These are phyloP conservation scores for Porphyrio hochstetteri DNA, from an alignment of 2,113 vertebrate species.

Conservation along the genomic window DNA sequence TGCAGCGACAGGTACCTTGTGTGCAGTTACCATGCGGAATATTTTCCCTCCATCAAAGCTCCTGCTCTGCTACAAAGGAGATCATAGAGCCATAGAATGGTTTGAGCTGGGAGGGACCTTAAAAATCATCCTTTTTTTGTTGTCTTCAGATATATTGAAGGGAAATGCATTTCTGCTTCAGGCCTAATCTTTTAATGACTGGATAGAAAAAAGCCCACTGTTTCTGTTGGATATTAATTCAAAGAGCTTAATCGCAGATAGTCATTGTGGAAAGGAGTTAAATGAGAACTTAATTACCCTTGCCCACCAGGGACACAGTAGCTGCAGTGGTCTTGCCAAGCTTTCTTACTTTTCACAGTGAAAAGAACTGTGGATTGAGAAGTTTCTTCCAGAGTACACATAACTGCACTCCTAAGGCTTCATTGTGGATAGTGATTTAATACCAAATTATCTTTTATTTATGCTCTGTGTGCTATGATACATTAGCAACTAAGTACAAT, in stretches of 20 bases:
- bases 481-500: neutral
- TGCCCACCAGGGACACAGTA: neutral
- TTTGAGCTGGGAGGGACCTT: too few species aligned
- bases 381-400: neutral
- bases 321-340: neutral
- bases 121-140: neutral
- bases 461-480: neutral
- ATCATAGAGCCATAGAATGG: too few species aligned
- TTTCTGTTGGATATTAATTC: neutral
- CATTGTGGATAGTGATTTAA: neutral
- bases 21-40: neutral
- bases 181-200: neutral
- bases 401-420: neutral
- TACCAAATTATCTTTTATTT: neutral
- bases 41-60: neutral
- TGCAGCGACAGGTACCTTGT: neutral
- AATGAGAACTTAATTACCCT: neutral
- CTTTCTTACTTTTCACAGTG: neutral
- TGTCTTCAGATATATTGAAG: neutral
- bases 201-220: neutral
- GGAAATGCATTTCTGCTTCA: neutral
- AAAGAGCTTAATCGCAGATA: neutral
- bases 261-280: neutral
- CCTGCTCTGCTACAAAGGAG: neutral
- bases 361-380: neutral